These are phyloP conservation scores for Leuciscus waleckii DNA, from an alignment of 2,797 vertebrate species.

Conservation along the genomic window DNA sequence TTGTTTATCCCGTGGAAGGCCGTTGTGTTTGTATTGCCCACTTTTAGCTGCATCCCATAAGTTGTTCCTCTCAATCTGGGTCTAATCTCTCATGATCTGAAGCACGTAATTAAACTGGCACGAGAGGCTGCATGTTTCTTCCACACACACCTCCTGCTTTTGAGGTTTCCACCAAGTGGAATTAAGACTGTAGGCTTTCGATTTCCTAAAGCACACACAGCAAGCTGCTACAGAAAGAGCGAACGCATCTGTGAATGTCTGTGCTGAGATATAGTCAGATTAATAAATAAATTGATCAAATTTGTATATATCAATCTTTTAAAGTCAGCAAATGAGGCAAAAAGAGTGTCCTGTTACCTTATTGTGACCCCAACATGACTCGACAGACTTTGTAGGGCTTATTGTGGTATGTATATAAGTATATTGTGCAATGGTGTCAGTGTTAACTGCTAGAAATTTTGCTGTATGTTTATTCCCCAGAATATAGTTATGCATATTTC, in stretches of 20 bases:
- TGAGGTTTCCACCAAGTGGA: slow-evolving; percentile 19
- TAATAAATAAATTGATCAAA: background rate
- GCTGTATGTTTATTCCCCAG: background rate
- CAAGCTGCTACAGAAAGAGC: slow-evolving; percentile 14
- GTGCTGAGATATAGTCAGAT: background rate
- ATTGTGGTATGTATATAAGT: too few relatives aligned
- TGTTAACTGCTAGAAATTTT: background rate
- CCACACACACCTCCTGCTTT: slow-evolving; percentile 36
- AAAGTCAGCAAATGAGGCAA: background rate
- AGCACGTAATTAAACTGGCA: slow-evolving; percentile 46
- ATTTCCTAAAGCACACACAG: slow-evolving; percentile 34
- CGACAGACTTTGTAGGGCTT: background rate
- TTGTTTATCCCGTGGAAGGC: background rate
- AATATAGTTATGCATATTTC: background rate
- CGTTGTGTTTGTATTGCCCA: slow-evolving; percentile 14
- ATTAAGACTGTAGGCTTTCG: slow-evolving; percentile 18
- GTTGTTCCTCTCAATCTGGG: slow-evolving; percentile 12
- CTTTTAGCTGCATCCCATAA: slow-evolving; percentile 23
- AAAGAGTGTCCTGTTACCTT: background rate
- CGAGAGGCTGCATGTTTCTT: slow-evolving; percentile 11
- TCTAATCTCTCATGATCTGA: slow-evolving; percentile 27
- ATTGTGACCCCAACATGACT: background rate
- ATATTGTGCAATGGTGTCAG: background rate
- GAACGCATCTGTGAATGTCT: slow-evolving; percentile 5
- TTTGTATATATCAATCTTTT: background rate